phyloP scores from a whole-genome alignment of 1,140 invertebrate species.

The Scaptomyza montana region DNA sequence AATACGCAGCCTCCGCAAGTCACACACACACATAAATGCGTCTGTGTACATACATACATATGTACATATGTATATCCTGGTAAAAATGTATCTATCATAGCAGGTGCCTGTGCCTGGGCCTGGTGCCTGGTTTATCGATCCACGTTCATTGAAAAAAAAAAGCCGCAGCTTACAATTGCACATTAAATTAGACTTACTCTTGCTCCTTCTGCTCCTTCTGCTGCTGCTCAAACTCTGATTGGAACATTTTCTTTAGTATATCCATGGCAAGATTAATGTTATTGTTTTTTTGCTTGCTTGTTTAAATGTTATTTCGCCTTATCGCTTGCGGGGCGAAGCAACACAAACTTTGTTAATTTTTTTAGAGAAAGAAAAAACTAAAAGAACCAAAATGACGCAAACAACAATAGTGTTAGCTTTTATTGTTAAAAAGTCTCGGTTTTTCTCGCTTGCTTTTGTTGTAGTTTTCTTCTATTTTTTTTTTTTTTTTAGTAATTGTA shows the following conservation, averaged over 20 bases:
- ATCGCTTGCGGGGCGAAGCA: too few species aligned
- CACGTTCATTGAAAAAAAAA: conserved; percentile 25
- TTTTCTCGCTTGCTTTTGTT: conserved; percentile 8
- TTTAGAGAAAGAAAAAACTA: conserved; percentile 62
- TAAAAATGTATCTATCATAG: conserved; percentile 76
- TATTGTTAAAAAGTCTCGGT: conserved; percentile 6
- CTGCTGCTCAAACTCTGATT: conserved; percentile 54
- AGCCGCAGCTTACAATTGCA: conserved; percentile 36
- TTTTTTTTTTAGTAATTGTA: background rate
- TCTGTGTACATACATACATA: conserved; percentile 12
- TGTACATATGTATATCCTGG: conserved; percentile 63
- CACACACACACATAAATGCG: conserved; percentile 30
- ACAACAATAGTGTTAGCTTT: conserved; percentile 34
- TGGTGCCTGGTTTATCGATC: conserved; percentile 54
- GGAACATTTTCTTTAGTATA: conserved; percentile 82
- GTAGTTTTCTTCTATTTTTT: background rate
- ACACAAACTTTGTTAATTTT: conserved; percentile 14
- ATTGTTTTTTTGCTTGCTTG: background rate
- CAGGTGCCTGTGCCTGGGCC: conserved; percentile 44
- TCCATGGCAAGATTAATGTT: conserved; percentile 58
- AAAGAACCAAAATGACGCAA: conserved; percentile 76
- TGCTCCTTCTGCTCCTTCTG: conserved; percentile 55
- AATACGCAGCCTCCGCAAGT: conserved; percentile 71
- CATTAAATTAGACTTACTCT: conserved; percentile 61
- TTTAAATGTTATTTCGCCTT: too few species aligned